Evolutionary conservation across 2,113 vertebrate species (phyloP).

Genomic region (Plectropomus leopardus): DNA sequence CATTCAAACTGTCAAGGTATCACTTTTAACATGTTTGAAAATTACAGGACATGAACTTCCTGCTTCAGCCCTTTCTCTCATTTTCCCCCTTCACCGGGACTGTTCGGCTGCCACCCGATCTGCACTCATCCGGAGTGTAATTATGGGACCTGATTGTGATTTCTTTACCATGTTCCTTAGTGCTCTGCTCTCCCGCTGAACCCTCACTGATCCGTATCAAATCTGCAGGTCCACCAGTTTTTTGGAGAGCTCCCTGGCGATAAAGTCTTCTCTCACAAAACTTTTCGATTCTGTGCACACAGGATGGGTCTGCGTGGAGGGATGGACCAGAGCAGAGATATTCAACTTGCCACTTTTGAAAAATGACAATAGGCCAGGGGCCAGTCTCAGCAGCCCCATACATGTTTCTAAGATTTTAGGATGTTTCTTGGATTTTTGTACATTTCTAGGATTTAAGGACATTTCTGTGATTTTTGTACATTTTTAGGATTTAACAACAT

Average conservation of each 20-base stretch:
- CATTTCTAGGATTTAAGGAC: too few species aligned
- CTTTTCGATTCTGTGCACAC: slow-evolving; percentile 86
- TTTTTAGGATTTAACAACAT: too few species aligned
- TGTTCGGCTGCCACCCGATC: slow-evolving; percentile 57
- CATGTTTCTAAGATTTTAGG: too few species aligned
- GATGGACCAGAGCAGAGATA: slow-evolving; percentile 92
- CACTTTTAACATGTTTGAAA: slow-evolving; percentile 60
- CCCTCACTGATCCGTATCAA: slow-evolving; percentile 93
- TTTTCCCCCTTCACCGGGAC: slow-evolving; percentile 32
- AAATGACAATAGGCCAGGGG: too few species aligned
- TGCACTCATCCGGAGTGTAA: slow-evolving; percentile 72
- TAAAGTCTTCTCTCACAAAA: slow-evolving; percentile 94
- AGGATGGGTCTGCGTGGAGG: slow-evolving; percentile 13
- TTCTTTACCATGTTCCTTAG: slow-evolving; percentile 90
- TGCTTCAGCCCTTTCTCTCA: slow-evolving; percentile 17
- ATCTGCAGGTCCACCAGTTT: slow-evolving; percentile 92
- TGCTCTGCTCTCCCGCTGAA: slow-evolving; percentile 88
- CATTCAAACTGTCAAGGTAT: slow-evolving; percentile 55
- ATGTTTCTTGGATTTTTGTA: too few species aligned
- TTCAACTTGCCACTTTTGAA: too few species aligned
- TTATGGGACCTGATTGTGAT: slow-evolving; percentile 85
- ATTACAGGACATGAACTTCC: slow-evolving; percentile 60
- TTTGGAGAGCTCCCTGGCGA: slow-evolving; percentile 90
- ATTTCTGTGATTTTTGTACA: too few species aligned
- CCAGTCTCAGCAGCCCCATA: too few species aligned